These are phyloP conservation scores for Apodemia hepburni DNA, from an alignment of 2,888 invertebrate genomes.

Conservation along the genomic window DNA sequence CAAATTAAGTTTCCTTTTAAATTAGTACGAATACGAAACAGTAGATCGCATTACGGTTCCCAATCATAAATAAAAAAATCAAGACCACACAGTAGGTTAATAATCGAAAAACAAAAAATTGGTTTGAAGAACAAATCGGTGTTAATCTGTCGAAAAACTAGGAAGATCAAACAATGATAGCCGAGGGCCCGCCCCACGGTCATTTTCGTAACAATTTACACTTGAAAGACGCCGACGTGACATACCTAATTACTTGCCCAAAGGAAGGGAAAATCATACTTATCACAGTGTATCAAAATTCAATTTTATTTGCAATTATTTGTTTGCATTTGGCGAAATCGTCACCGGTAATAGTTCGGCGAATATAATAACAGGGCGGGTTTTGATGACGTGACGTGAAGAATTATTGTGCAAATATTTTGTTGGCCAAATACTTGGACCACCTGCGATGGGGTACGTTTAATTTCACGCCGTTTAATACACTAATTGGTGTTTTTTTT, in stretches of 20 bases:
- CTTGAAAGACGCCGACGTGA: slow-evolving; percentile 30
- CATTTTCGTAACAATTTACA: slow-evolving; percentile 28
- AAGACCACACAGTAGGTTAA: slow-evolving; percentile 14
- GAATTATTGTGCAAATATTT: slow-evolving; percentile 39
- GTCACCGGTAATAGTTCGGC: slow-evolving; percentile 33
- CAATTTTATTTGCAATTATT: background rate
- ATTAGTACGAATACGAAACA: too few species aligned
- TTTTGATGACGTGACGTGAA: slow-evolving; percentile 26
- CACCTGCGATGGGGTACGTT: background rate
- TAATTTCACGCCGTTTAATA: background rate
- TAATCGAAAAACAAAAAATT: slow-evolving; percentile 5
- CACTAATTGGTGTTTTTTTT: background rate
- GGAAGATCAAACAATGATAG: slow-evolving; percentile 33
- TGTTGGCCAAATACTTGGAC: slow-evolving; percentile 20
- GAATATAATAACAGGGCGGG: slow-evolving; percentile 37
- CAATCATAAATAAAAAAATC: slow-evolving; percentile 32
- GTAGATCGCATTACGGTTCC: slow-evolving; percentile 24
- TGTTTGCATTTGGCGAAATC: slow-evolving; percentile 8
- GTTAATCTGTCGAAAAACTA: slow-evolving; percentile 35
- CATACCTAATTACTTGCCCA: background rate
- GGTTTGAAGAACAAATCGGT: slow-evolving; percentile 19
- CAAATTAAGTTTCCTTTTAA: too few species aligned
- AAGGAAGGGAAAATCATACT: background rate
- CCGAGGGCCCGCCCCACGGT: slow-evolving; percentile 22
- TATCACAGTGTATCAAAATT: background rate